phyloP scores from a whole-genome alignment of 2,888 invertebrate species.

The Tineola bisselliella region DNA sequence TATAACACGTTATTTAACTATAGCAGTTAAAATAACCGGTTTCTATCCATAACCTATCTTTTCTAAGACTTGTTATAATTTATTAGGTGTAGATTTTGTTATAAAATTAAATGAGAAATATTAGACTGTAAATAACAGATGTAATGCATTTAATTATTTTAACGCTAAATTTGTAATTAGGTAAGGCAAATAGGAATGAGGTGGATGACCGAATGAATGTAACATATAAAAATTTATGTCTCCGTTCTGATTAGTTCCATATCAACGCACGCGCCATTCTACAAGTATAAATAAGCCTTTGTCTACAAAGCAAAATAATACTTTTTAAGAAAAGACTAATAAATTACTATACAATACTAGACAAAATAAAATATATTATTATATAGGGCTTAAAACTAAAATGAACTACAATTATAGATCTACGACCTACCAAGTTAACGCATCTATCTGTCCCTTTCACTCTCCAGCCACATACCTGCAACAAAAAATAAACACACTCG shows the following conservation, averaged over 20 bases:
- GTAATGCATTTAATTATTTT: too few species aligned
- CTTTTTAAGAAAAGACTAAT: background rate
- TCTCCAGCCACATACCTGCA: constrained; percentile 14
- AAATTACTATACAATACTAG: too few species aligned
- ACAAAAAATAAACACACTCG: constrained; percentile 6
- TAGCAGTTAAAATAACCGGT: constrained; percentile 1
- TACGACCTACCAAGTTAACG: constrained; percentile 6
- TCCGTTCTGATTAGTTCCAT: background rate
- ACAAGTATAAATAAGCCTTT: background rate
- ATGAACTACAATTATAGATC: too few species aligned
- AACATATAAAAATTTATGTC: background rate
- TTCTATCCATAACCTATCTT: background rate
- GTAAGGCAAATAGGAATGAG: background rate
- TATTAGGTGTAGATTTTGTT: background rate
- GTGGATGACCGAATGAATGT: too few species aligned
- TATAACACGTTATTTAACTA: constrained; percentile 3
- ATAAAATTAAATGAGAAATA: background rate
- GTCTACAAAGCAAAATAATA: background rate
- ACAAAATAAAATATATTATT: too few species aligned
- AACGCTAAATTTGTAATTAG: too few species aligned
- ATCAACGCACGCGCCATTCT: background rate
- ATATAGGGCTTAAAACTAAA: too few species aligned
- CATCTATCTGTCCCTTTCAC: background rate
- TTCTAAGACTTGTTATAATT: background rate
- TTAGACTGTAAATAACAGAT: too few species aligned